Conservation (phyloP, 2,888 invertebrate species). For the Meghimatium bilineatum region DNA sequence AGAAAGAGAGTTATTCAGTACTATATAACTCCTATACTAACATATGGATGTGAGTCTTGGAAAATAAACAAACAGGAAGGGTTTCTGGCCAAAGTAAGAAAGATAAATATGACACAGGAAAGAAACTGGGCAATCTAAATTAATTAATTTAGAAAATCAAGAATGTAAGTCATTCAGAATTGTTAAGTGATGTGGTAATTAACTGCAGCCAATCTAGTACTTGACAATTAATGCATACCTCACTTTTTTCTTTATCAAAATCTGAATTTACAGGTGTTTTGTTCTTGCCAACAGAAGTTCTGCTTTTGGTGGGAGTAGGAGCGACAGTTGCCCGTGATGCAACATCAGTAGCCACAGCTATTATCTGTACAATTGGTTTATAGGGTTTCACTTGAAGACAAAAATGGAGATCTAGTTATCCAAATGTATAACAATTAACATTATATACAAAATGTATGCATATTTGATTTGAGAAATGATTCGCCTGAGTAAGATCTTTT, state of each 20-base stretch:
- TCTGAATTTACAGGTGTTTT: background rate
- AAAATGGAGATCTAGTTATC: background rate
- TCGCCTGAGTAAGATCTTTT: too few species aligned
- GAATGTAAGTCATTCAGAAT: too few species aligned
- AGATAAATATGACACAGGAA: too few species aligned
- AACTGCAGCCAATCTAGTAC: too few species aligned
- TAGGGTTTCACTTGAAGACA: constrained; percentile 65
- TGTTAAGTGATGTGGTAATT: too few species aligned
- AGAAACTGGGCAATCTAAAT: too few species aligned
- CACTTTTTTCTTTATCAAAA: background rate
- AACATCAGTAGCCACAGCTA: constrained; percentile 59
- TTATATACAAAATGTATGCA: background rate
- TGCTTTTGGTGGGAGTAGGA: constrained; percentile 61
- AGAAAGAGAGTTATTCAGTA: too few species aligned
- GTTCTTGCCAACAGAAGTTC: constrained; percentile 59
- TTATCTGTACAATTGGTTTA: constrained; percentile 67
- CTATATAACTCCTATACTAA: too few species aligned
- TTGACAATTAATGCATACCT: background rate
- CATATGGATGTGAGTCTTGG: too few species aligned
- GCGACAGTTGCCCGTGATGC: constrained; percentile 55
- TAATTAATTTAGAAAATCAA: too few species aligned
- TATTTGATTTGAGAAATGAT: background rate
- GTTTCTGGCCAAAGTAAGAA: too few species aligned
- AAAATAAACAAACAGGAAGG: too few species aligned
- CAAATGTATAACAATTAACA: background rate